Conservation (phyloP, 2,888 invertebrate species). For the Orchesellides sinensis region DNA sequence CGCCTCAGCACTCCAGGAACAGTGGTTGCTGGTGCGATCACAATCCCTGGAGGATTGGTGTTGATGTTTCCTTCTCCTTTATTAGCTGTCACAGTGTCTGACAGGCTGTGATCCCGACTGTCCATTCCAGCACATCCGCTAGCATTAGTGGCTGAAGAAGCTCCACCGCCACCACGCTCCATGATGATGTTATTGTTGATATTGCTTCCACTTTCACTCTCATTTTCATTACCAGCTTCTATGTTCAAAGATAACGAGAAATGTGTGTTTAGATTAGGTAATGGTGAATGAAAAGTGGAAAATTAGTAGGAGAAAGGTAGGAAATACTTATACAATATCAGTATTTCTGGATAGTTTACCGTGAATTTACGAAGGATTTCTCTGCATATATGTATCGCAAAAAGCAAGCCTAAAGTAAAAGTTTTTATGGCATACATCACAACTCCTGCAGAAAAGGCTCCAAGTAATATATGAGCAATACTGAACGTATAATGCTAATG, state of each 20-base stretch:
- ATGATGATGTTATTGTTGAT: constrained; percentile 49
- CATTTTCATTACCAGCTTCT: constrained; percentile 65
- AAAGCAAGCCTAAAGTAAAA: no score
- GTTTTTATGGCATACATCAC: no score
- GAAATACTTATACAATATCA: no score
- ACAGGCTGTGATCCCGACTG: constrained; percentile 54
- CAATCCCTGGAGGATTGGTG: constrained; percentile 63
- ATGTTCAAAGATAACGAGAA: background rate
- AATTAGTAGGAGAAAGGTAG: constrained; percentile 40
- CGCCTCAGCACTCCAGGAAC: constrained; percentile 80
- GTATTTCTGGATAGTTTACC: no score
- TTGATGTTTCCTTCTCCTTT: constrained; percentile 64
- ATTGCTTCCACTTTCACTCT: constrained; percentile 63
- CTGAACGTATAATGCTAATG: no score
- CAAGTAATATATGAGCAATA: no score
- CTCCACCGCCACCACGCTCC: constrained; percentile 14
- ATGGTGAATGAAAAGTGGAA: constrained; percentile 61
- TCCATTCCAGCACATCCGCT: constrained; percentile 36
- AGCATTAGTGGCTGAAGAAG: background rate
- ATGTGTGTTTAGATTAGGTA: constrained; percentile 2
- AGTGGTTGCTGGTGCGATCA: constrained; percentile 50
- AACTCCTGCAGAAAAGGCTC: no score
- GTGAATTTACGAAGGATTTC: no score
- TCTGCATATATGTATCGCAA: no score
- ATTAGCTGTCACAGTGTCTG: constrained; percentile 67